Evolutionary conservation across 1,140 invertebrate species (phyloP).

Genomic region (Drosophila orena): DNA sequence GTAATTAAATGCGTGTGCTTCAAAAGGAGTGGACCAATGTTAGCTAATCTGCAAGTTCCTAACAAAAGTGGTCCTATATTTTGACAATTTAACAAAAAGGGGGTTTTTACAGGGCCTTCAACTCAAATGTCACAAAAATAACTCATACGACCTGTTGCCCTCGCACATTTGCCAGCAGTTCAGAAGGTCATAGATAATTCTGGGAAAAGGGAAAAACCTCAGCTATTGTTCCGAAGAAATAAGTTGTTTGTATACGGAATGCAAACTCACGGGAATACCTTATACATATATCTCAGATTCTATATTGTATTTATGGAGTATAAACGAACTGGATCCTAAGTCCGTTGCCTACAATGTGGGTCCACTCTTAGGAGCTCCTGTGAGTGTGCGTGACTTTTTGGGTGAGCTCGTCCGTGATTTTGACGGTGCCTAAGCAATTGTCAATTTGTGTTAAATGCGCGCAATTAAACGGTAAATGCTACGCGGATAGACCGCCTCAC

Average conservation of each 20-base stretch:
- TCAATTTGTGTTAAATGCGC: slow-evolving; percentile 77
- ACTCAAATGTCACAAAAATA: background rate
- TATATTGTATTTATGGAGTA: too few species aligned
- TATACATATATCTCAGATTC: too few species aligned
- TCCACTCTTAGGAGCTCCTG: slow-evolving; percentile 6
- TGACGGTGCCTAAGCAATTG: slow-evolving; percentile 60
- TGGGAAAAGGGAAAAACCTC: background rate
- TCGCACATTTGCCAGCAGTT: too few species aligned
- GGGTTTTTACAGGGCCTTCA: background rate
- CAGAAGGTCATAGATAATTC: background rate
- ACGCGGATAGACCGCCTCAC: slow-evolving; percentile 36
- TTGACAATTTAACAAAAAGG: background rate
- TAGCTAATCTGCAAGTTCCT: background rate
- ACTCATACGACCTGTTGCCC: background rate
- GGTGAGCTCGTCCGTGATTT: slow-evolving; percentile 40
- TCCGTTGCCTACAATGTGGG: background rate
- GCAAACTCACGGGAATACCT: too few species aligned
- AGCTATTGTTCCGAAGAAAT: too few species aligned
- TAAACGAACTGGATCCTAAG: too few species aligned
- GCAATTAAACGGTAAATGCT: slow-evolving; percentile 73
- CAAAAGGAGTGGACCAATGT: slow-evolving; percentile 7
- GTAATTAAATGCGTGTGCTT: slow-evolving; percentile 58
- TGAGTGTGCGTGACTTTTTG: slow-evolving; percentile 1
- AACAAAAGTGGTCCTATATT: too few species aligned
- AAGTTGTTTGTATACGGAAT: too few species aligned